These are phyloP conservation scores for Temnothorax longispinosus DNA, from an alignment of 1,140 invertebrate species.

Conservation along the genomic window DNA sequence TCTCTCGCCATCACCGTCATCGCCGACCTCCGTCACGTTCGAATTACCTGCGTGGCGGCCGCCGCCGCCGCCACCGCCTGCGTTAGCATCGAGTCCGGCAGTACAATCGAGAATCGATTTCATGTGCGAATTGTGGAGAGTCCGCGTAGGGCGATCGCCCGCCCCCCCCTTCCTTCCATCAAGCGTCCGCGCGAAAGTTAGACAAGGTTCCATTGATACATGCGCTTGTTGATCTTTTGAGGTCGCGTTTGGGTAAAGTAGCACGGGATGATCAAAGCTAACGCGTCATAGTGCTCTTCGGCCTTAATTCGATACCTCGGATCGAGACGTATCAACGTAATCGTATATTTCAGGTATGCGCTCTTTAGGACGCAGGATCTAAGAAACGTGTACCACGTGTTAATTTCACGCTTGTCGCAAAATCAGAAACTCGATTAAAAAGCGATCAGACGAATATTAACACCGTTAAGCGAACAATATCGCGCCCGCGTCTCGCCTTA, in stretches of 20 bases:
- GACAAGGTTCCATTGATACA: conserved; percentile 40
- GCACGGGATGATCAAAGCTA: conserved; percentile 48
- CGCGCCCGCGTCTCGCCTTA: background rate
- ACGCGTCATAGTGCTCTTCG: conserved; percentile 3
- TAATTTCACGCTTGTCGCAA: background rate
- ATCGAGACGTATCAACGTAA: conserved; percentile 30
- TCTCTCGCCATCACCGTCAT: conserved; percentile 60
- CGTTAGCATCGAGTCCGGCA: conserved; percentile 65
- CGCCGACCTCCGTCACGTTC: conserved; percentile 75
- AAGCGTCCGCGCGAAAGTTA: conserved; percentile 26
- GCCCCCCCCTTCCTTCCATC: conserved; percentile 22
- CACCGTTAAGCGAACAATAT: background rate
- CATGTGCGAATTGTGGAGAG: conserved; percentile 68
- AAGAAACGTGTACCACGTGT: background rate
- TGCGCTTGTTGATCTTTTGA: conserved; percentile 54
- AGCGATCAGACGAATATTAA: background rate
- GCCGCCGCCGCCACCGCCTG: conserved; percentile 62
- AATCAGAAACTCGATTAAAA: background rate
- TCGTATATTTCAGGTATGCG: background rate
- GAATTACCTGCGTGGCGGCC: conserved; percentile 77
- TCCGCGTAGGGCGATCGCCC: background rate
- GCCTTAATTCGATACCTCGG: conserved; percentile 43
- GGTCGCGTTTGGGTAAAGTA: conserved; percentile 25
- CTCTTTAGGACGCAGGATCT: background rate
- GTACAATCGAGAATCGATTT: conserved; percentile 75